A percentile compares a stretch with the other conserved stretches of the same genome.
These are phyloP conservation scores for Heteractis magnifica DNA, from an alignment of 92 coral and sea anemone species.

Conservation along the genomic window DNA sequence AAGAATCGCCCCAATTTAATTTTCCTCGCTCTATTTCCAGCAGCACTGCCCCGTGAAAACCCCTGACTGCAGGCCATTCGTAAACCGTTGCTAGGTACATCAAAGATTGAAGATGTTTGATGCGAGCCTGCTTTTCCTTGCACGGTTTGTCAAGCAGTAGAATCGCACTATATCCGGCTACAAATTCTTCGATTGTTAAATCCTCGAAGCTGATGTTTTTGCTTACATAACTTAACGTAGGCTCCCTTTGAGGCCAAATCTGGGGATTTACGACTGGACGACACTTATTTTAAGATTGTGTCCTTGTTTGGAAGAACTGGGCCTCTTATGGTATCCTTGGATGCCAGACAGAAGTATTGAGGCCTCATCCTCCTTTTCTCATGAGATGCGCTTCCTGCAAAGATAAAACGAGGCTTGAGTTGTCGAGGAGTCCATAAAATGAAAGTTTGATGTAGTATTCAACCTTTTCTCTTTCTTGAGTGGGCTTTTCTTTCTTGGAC, in stretches of 20 bases:
- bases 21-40: not conserved
- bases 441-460: too few relatives aligned
- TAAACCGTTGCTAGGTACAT: constrained; percentile 20
- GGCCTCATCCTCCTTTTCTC: too few relatives aligned
- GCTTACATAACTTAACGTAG: not conserved
- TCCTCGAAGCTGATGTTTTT: not conserved
- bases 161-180: not conserved
- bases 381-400: too few relatives aligned
- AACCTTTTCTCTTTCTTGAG: too few relatives aligned
- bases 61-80: constrained; percentile 19
- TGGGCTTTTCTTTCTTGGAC: too few relatives aligned
- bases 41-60: constrained; percentile 3
- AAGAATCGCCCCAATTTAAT: constrained; percentile 1
- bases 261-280: not conserved
- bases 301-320: too few relatives aligned
- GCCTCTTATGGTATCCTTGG: too few relatives aligned
- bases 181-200: not conserved
- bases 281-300: too few relatives aligned
- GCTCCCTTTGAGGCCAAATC: not conserved
- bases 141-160: not conserved
- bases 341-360: too few relatives aligned
- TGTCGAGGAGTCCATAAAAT: too few relatives aligned
- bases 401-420: too few relatives aligned
- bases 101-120: not conserved
- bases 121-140: not conserved